Percentiles rank a stretch among this genome's conserved stretches.
Evolutionary conservation across 2,797 vertebrate genomes (phyloP).

Genomic region (Chaetodon trifasciatus): DNA sequence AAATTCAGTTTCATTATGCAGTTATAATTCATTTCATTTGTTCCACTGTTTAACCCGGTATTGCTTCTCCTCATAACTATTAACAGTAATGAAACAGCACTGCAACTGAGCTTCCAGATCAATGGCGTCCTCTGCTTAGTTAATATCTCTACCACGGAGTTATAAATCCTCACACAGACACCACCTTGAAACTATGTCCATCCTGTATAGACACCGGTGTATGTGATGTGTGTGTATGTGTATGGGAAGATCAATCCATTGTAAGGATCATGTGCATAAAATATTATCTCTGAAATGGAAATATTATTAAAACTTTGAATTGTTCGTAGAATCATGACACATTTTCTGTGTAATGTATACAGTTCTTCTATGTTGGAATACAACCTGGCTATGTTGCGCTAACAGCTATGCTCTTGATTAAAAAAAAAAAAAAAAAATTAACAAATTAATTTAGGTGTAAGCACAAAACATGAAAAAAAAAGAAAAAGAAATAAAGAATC

Average conservation of each 20-base stretch:
- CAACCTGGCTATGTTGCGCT: not conserved
- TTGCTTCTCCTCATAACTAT: constrained; percentile 46
- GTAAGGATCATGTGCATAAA: not conserved
- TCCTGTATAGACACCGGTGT: not conserved
- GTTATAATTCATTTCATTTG: constrained; percentile 55
- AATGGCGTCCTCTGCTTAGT: constrained; percentile 25
- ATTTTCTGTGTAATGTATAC: not conserved
- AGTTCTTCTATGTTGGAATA: not conserved
- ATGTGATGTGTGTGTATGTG: not conserved
- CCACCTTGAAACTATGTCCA: not conserved
- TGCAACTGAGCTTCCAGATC: constrained; percentile 44
- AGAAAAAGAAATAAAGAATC: not conserved
- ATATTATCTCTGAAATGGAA: not conserved
- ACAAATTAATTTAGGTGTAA: not conserved
- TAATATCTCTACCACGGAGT: constrained; percentile 17
- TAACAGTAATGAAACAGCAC: constrained; percentile 54
- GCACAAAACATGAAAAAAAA: not conserved
- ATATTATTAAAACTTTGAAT: too few species aligned
- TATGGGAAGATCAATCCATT: not conserved
- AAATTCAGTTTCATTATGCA: constrained; percentile 47
- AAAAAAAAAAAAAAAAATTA: not conserved
- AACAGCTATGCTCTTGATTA: not conserved
- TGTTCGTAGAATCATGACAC: not conserved
- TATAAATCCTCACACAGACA: constrained; percentile 3
- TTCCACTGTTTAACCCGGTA: constrained; percentile 49